Conservation (phyloP, 2,113 vertebrate species). For the Falco punctatus region DNA sequence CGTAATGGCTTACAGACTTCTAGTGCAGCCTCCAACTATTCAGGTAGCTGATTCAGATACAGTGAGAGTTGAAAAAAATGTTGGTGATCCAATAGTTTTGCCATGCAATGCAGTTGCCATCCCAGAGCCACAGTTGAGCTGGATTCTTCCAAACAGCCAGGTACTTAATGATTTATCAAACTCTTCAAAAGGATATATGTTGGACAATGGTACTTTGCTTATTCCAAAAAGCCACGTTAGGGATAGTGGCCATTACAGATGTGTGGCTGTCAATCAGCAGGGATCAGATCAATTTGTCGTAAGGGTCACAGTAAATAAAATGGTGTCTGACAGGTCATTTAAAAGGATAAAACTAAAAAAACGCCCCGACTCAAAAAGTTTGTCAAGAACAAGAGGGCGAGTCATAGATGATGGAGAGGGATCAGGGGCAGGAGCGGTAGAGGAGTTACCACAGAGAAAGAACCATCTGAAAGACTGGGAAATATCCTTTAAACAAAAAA, state of each 20-base stretch:
- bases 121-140: conserved; percentile 85
- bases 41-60: conserved; percentile 59
- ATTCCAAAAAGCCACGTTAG: conserved; percentile 73
- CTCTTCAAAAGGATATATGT: conserved; percentile 69
- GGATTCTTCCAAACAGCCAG: conserved; percentile 83
- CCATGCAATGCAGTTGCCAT: conserved; percentile 76
- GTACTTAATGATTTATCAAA: conserved; percentile 73
- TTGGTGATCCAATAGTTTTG: conserved; percentile 74
- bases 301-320: conserved; percentile 75
- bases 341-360: conserved; percentile 72
- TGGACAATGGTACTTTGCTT: conserved; percentile 79
- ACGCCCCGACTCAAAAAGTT: conserved; percentile 72
- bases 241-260: conserved; percentile 87
- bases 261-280: conserved; percentile 84
- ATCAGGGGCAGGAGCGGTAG: conserved; percentile 72
- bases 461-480: conserved; percentile 41
- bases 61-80: conserved; percentile 62
- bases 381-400: conserved; percentile 63
- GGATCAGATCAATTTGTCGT: conserved; percentile 81
- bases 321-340: conserved; percentile 61
- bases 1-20: conserved; percentile 72
- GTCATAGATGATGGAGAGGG: conserved; percentile 74
- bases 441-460: conserved; percentile 18
- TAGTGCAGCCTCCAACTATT: conserved; percentile 75
- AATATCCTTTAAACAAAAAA: conserved; percentile 33